These are phyloP conservation scores for Pardosa pseudoannulata DNA, from an alignment of 2,888 invertebrate genomes.

Conservation along the genomic window DNA sequence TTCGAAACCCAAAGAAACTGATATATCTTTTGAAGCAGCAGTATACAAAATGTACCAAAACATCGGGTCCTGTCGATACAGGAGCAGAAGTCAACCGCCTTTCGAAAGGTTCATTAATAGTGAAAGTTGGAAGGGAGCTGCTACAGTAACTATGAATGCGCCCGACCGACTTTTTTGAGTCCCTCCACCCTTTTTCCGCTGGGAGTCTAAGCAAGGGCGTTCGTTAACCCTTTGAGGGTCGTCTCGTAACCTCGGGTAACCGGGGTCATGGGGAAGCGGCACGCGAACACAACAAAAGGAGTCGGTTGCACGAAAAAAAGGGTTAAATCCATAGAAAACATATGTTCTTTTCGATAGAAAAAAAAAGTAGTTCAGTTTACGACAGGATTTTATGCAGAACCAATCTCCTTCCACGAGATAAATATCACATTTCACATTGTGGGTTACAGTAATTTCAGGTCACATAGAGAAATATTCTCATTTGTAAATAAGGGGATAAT, in stretches of 20 bases:
- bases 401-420: not conserved
- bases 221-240: slow-evolving; percentile 15
- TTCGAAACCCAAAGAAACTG: no score
- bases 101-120: slow-evolving; percentile 2
- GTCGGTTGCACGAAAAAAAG: not conserved
- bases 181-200: slow-evolving; percentile 17
- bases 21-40: no score
- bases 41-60: no score
- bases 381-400: not conserved
- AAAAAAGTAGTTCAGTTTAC: not conserved
- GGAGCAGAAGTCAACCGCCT: no score
- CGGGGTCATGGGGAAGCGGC: not conserved
- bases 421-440: not conserved
- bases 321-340: not conserved
- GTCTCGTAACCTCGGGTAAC: slow-evolving; percentile 9
- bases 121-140: slow-evolving; percentile 6
- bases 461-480: no score
- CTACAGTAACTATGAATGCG: not conserved
- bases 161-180: slow-evolving; percentile 2
- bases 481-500: no score
- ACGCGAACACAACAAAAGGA: not conserved
- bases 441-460: no score
- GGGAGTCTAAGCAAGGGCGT: slow-evolving; percentile 13
- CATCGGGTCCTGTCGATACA: no score
- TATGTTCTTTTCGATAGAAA: not conserved